Evolutionary conservation across 2,797 vertebrate genomes (phyloP).

Genomic region (Euthynnus affinis): DNA sequence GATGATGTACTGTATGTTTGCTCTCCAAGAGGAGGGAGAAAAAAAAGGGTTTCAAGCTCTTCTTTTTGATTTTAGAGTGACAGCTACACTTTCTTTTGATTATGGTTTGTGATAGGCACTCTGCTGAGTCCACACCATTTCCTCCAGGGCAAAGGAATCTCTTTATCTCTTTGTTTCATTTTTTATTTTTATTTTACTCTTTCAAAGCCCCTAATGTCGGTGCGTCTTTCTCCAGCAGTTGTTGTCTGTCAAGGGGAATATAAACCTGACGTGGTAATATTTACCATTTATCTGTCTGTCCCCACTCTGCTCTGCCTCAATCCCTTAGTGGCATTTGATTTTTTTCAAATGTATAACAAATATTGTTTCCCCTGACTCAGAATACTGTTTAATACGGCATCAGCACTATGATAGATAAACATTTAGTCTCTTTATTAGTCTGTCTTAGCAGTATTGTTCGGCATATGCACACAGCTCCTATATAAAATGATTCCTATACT

Average conservation of each 20-base stretch:
- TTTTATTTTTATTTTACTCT: conserved; percentile 24
- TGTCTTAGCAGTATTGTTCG: not conserved
- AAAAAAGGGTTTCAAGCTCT: conserved; percentile 18
- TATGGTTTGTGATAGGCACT: conserved; percentile 21
- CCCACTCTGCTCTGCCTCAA: not conserved
- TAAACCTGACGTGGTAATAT: conserved; percentile 21
- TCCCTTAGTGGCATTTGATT: conserved; percentile 7
- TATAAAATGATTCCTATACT: conserved; percentile 14
- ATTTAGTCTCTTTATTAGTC: conserved; percentile 16
- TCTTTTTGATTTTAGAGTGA: conserved; percentile 53
- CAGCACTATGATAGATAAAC: not conserved
- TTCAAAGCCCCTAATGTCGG: conserved; percentile 27
- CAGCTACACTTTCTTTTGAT: conserved; percentile 23
- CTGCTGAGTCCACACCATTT: conserved; percentile 30
- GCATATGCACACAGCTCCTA: conserved; percentile 12
- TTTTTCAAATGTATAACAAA: conserved; percentile 13
- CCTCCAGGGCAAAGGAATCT: conserved; percentile 27
- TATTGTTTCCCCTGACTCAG: conserved; percentile 24
- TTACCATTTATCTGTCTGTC: conserved; percentile 23
- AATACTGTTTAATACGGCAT: conserved; percentile 6
- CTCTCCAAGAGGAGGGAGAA: conserved; percentile 26
- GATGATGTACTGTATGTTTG: conserved; percentile 59
- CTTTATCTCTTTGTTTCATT: conserved; percentile 21
- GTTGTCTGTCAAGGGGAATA: conserved; percentile 33
- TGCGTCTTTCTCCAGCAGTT: conserved; percentile 16